Evolutionary conservation across 1,140 invertebrate genomes (phyloP).

Genomic region (Pentalonia nigronervosa): DNA sequence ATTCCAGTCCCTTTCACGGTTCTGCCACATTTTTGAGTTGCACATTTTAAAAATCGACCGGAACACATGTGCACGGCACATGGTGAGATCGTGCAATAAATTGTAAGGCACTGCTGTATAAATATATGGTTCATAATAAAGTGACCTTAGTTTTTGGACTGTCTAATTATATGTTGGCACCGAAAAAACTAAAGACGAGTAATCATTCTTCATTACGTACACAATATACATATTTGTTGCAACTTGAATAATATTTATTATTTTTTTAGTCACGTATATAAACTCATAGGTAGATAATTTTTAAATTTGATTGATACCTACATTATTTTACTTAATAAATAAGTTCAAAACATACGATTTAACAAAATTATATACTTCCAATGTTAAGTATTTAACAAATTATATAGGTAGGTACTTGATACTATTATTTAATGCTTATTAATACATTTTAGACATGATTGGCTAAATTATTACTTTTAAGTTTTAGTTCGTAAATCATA

Average conservation of each 20-base stretch:
- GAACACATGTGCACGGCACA: slow-evolving; percentile 28
- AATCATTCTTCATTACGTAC: slow-evolving; percentile 36
- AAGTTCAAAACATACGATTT: neutral
- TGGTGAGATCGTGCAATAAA: neutral
- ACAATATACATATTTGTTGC: neutral
- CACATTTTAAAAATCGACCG: neutral
- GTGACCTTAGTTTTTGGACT: slow-evolving; percentile 16
- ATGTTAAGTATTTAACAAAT: too few species aligned
- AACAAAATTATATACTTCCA: neutral
- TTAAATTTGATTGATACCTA: too few species aligned
- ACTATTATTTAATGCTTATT: neutral
- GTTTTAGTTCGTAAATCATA: neutral
- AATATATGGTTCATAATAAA: slow-evolving; percentile 28
- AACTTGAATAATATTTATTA: neutral
- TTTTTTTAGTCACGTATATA: neutral
- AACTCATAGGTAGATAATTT: too few species aligned
- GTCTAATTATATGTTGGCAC: slow-evolving; percentile 12
- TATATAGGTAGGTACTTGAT: neutral
- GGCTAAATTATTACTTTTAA: neutral
- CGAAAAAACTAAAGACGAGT: neutral
- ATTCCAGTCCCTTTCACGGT: neutral
- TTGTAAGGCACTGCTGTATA: neutral
- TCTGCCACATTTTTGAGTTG: slow-evolving; percentile 11
- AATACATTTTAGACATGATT: too few species aligned
- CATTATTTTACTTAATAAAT: too few species aligned